A percentile compares a stretch with the other conserved stretches of the same genome.
phyloP scores from a whole-genome alignment of 2,888 invertebrate genomes.

The Polymixis flavicincta region DNA sequence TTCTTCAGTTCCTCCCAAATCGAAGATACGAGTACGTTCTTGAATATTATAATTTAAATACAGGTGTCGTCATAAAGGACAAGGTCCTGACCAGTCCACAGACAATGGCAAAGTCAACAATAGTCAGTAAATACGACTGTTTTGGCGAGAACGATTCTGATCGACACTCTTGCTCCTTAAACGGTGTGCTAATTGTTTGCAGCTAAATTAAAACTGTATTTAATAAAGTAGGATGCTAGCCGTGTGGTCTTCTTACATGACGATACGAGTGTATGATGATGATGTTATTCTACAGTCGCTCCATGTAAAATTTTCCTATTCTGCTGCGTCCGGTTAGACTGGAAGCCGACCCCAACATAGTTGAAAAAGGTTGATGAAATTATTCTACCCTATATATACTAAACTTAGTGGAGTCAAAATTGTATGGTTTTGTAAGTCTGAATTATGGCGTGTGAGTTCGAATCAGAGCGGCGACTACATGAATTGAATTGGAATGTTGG shows the following conservation, averaged over 20 bases:
- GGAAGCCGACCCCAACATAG: no score
- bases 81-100: slow-evolving; percentile 38
- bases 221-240: slow-evolving; percentile 3
- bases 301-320: no score
- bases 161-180: slow-evolving; percentile 20
- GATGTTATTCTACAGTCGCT: not conserved
- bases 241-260: slow-evolving; percentile 45
- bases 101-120: slow-evolving; percentile 65
- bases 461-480: not conserved
- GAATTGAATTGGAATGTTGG: not conserved
- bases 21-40: not conserved
- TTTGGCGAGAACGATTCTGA: slow-evolving; percentile 62
- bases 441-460: not conserved
- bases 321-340: no score
- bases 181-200: slow-evolving; percentile 53
- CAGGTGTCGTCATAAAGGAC: slow-evolving; percentile 42
- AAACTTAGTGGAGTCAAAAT: not conserved
- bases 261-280: not conserved
- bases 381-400: not conserved
- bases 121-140: slow-evolving; percentile 59
- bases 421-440: not conserved
- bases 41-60: not conserved
- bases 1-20: not conserved
- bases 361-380: no score
- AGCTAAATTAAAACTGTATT: slow-evolving; percentile 24